These are phyloP conservation scores for Gerris lacustris DNA, from an alignment of 2,888 invertebrate genomes.

Conservation along the genomic window DNA sequence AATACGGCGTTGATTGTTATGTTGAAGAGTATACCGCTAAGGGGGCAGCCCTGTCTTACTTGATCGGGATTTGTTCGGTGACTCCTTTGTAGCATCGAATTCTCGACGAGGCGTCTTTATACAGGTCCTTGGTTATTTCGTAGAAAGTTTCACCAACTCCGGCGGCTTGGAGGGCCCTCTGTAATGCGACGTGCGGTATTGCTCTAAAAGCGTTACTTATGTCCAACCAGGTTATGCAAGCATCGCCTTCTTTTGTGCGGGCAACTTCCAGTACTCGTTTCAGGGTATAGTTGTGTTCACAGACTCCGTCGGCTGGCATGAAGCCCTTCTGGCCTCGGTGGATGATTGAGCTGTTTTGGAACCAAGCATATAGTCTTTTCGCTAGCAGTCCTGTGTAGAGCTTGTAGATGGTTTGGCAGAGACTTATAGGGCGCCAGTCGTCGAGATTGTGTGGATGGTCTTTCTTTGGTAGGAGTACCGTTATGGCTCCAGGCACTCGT, in stretches of 20 bases:
- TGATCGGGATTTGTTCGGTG: too few relatives aligned
- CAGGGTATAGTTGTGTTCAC: constrained; percentile 12
- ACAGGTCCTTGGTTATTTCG: constrained; percentile 13
- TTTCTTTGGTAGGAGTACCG: constrained; percentile 21
- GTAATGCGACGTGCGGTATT: constrained; percentile 9
- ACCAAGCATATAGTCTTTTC: constrained; percentile 13
- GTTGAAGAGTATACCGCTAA: too few relatives aligned
- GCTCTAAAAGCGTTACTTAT: constrained; percentile 15
- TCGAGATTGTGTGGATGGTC: constrained; percentile 25
- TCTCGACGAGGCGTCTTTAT: not conserved
- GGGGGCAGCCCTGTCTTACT: too few relatives aligned
- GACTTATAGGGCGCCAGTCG: constrained; percentile 34
- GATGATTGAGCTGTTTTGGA: constrained; percentile 7
- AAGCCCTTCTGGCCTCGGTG: too few relatives aligned
- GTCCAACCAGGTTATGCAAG: constrained; percentile 18
- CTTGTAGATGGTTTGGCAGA: constrained; percentile 30
- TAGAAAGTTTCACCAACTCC: constrained; percentile 13
- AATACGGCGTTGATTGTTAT: too few relatives aligned
- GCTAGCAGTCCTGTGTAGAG: constrained; percentile 26
- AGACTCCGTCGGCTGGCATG: constrained; percentile 17
- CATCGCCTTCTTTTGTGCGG: not conserved
- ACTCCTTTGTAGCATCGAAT: too few relatives aligned
- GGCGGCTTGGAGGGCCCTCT: not conserved
- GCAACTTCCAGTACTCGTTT: not conserved
- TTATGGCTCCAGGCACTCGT: constrained; percentile 9